phyloP scores from a whole-genome alignment of 2,888 invertebrate species.

The Fragum fragum region DNA sequence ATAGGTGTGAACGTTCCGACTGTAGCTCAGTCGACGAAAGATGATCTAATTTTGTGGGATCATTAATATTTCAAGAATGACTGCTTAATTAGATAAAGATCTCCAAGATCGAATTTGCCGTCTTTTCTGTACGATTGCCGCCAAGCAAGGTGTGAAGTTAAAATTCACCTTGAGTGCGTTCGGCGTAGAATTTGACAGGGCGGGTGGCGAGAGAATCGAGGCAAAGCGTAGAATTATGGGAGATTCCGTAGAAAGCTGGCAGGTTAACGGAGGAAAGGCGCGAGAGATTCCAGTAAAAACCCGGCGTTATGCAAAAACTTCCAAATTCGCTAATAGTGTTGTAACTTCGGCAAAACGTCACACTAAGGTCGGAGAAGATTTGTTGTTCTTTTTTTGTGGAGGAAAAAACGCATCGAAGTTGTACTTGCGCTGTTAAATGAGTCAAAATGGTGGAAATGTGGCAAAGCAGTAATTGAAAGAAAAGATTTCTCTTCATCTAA shows the following conservation, averaged over 20 bases:
- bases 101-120: conserved; percentile 73
- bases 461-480: conserved; percentile 26
- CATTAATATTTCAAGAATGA: conserved; percentile 79
- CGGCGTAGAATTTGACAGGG: conserved; percentile 74
- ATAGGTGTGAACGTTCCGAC: conserved; percentile 76
- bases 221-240: conserved; percentile 62
- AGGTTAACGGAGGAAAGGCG: conserved; percentile 59
- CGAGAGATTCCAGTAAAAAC: conserved; percentile 50
- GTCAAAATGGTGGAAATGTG: conserved; percentile 30
- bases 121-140: conserved; percentile 66
- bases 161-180: conserved; percentile 77
- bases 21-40: conserved; percentile 72
- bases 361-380: conserved; percentile 56
- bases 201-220: conserved; percentile 70
- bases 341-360: conserved; percentile 53
- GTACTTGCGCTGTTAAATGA: conserved; percentile 26
- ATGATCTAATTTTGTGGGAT: conserved; percentile 75
- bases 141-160: conserved; percentile 73
- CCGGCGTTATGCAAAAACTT: conserved; percentile 62
- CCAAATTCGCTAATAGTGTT: conserved; percentile 61
- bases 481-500: conserved; percentile 29
- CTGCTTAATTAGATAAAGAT: conserved; percentile 76
- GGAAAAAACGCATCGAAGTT: conserved; percentile 40
- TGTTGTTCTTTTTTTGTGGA: conserved; percentile 52
- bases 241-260: conserved; percentile 60